Percentiles rank a stretch among this genome's conserved stretches.
These are phyloP conservation scores for Ephialtes manifestator DNA, from an alignment of 2,888 invertebrate genomes.

Conservation along the genomic window DNA sequence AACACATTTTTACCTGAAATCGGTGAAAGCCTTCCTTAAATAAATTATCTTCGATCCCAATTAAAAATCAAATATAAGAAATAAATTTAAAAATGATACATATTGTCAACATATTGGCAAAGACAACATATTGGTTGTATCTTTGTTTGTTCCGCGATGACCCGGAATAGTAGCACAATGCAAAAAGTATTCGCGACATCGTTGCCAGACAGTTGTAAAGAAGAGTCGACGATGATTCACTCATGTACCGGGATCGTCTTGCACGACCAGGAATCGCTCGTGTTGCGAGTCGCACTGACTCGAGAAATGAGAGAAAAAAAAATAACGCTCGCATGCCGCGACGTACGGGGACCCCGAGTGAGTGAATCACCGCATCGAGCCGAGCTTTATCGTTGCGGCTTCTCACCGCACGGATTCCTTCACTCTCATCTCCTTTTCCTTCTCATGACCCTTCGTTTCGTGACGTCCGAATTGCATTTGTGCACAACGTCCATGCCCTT, in stretches of 20 bases:
- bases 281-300: conserved; percentile 25
- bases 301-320: conserved; percentile 52
- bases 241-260: conserved; percentile 18
- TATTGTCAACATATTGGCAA: neutral
- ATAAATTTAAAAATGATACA: neutral
- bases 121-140: neutral
- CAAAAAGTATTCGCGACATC: neutral
- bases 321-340: conserved; percentile 26
- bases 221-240: conserved; percentile 52
- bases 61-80: neutral
- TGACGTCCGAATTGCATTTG: neutral
- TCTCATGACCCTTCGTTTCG: neutral
- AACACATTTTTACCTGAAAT: no score
- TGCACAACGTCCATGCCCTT: neutral
- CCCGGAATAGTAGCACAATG: neutral
- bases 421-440: neutral
- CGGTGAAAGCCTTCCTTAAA: no score
- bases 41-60: no score
- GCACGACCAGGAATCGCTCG: conserved; percentile 37
- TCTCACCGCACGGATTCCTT: conserved; percentile 19
- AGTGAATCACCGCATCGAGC: conserved; percentile 16
- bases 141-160: neutral
- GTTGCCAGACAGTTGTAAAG: neutral
- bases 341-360: conserved; percentile 1
- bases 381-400: neutral